A percentile compares a stretch with the other conserved stretches of the same genome.
Conservation (phyloP, 2,888 invertebrate species). For the Eupithecia subumbrata region DNA sequence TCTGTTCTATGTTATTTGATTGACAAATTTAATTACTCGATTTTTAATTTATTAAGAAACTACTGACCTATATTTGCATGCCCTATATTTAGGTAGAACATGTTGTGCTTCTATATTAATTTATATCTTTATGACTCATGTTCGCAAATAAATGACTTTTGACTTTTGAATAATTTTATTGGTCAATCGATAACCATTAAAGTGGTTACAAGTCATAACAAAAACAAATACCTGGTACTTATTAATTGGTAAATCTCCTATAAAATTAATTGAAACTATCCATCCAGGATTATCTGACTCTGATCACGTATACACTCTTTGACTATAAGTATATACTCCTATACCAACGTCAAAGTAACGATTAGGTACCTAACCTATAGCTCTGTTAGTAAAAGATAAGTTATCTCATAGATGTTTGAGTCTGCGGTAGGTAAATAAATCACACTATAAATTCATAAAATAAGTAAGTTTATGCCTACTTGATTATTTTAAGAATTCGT, state of each 20-base stretch:
- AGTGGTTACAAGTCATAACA: neutral
- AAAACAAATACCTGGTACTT: neutral
- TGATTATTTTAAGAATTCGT: neutral
- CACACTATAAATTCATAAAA: neutral
- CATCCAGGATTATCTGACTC: constrained; percentile 17
- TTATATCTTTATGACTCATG: too few species aligned
- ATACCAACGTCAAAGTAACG: neutral
- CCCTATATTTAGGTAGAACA: too few species aligned
- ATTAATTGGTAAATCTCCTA: neutral
- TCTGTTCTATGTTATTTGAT: too few species aligned
- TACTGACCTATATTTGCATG: too few species aligned
- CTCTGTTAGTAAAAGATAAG: neutral
- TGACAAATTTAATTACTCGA: too few species aligned
- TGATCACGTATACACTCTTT: constrained; percentile 23
- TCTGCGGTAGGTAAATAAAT: constrained; percentile 1
- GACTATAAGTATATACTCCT: neutral
- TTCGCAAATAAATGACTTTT: too few species aligned
- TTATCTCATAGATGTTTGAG: neutral
- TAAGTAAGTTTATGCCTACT: neutral
- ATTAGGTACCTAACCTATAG: neutral
- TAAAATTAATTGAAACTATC: constrained; percentile 3
- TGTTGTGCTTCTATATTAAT: too few species aligned
- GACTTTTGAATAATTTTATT: too few species aligned
- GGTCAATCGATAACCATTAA: neutral
- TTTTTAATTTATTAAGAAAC: too few species aligned